Evolutionary conservation across 2,888 invertebrate genomes (phyloP), one percentile per base, ranked within the genome.

Genomic region (Melolontha melolontha): DNA sequence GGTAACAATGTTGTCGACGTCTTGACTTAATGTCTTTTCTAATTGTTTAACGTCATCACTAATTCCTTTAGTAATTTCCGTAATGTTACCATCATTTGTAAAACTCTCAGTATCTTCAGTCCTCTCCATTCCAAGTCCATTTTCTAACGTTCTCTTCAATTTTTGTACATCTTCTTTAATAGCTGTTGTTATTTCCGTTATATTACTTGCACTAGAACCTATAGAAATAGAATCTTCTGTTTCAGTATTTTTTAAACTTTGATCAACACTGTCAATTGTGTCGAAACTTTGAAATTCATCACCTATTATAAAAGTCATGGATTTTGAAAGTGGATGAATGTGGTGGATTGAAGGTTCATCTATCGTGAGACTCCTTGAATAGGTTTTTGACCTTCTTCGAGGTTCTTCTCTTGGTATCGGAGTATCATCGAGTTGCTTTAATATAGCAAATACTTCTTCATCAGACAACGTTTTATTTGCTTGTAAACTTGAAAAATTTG

Each of bases 161-260:
- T 70, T 57, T 51, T 68, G 29, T 8, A 65, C 64, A 49, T 64
- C 68, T 22, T 62, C 59, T 63, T 52, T 66, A 16, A 59, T 65
- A 10, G 64, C 34, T 10, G 27, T 17, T 55, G 57, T 54, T 50
- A 63, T 52, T 16, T 72, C 50, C 17, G 54, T 22, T 54, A 68
- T 27, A 22, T 49, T 63, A 1, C 12, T 29, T 41, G 52, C 41
- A 10, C 52, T 40, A 27, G 55, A 64, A 41, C 29, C 54, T 10
- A 47, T 49, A 6, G 54, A 40, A 42, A 54, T 7, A 39, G 42
- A 42, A 42, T 57, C 51, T 27, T 49, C 55, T 8, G 47, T 68
- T 6, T 47, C 59, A 5, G 29, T 16, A 54, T 39, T 54, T 54
- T 29, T 40, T 16, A 54, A 40, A 7, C 51, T 51, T 51, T 12